A percentile compares a stretch with the other conserved stretches of the same genome.
Conservation (phyloP, 2,113 vertebrate genomes). For the Mastomys coucha region DNA sequence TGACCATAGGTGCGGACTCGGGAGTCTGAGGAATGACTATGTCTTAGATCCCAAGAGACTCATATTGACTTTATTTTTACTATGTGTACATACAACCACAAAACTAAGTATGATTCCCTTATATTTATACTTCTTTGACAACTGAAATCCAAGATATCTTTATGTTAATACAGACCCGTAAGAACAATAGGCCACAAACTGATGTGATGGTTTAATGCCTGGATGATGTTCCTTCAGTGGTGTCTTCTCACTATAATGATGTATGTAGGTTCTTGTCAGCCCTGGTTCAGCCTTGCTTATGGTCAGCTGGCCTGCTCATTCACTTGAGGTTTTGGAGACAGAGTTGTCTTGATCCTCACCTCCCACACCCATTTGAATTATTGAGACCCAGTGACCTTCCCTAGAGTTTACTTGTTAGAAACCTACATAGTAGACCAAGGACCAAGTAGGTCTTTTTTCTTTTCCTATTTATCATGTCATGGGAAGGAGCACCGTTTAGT, state of each 20-base stretch:
- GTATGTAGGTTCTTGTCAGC: no score
- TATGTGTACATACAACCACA: not conserved
- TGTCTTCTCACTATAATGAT: fast-evolving
- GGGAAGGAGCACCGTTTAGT: not conserved
- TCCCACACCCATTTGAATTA: not conserved
- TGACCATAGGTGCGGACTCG: not conserved
- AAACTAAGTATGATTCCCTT: not conserved
- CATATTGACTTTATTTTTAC: not conserved
- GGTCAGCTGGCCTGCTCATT: not conserved
- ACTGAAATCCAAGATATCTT: not conserved
- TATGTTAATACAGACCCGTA: not conserved
- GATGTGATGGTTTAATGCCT: not conserved
- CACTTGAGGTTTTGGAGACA: no score
- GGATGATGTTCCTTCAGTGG: not conserved
- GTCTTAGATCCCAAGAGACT: not conserved
- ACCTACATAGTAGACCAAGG: not conserved
- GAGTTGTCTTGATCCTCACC: not conserved
- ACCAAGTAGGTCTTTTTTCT: not conserved
- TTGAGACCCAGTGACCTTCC: not conserved
- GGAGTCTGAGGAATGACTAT: not conserved
- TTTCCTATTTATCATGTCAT: not conserved
- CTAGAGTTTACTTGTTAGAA: not conserved
- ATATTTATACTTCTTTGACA: not conserved
- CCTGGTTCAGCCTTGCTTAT: not conserved
- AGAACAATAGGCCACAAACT: not conserved